Percentiles rank a stretch among this genome's conserved stretches.
These are phyloP conservation scores for Stenodema calcarata DNA, from an alignment of 2,888 invertebrate species.

Conservation along the genomic window DNA sequence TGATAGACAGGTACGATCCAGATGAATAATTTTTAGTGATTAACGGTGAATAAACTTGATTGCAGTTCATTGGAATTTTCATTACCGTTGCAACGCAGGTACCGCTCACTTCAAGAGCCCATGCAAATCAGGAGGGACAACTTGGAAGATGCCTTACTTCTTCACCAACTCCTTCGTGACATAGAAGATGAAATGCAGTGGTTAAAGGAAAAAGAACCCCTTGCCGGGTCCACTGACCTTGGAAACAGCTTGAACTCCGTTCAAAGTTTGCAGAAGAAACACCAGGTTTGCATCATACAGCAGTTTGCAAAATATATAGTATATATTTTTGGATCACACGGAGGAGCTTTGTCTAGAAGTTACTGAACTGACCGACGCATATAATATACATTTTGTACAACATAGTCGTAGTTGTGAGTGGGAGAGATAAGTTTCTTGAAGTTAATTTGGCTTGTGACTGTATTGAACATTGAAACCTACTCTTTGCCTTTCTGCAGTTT, in stretches of 20 bases:
- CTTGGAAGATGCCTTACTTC: constrained; percentile 84
- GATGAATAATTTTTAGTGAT: neutral
- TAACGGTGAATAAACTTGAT: neutral
- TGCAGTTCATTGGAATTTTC: neutral
- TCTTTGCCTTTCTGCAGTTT: too few species aligned
- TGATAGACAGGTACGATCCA: constrained; percentile 66
- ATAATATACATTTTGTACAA: too few species aligned
- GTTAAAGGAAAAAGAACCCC: constrained; percentile 79
- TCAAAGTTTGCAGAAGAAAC: constrained; percentile 91
- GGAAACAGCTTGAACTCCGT: constrained; percentile 75
- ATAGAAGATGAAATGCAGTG: constrained; percentile 92
- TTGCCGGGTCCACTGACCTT: constrained; percentile 75
- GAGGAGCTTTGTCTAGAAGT: too few species aligned
- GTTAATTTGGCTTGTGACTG: too few species aligned
- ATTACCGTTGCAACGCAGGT: constrained; percentile 63
- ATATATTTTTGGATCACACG: neutral
- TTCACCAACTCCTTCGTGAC: constrained; percentile 90
- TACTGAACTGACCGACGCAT: too few species aligned
- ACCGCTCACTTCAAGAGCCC: constrained; percentile 84
- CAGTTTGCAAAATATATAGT: neutral
- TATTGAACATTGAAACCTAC: too few species aligned
- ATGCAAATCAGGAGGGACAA: constrained; percentile 90
- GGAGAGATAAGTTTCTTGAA: too few species aligned
- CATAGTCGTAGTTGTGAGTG: too few species aligned
- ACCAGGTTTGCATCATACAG: too few species aligned